Evolutionary conservation across 1,140 invertebrate genomes (phyloP).

Genomic region (Drosophila dunni): DNA sequence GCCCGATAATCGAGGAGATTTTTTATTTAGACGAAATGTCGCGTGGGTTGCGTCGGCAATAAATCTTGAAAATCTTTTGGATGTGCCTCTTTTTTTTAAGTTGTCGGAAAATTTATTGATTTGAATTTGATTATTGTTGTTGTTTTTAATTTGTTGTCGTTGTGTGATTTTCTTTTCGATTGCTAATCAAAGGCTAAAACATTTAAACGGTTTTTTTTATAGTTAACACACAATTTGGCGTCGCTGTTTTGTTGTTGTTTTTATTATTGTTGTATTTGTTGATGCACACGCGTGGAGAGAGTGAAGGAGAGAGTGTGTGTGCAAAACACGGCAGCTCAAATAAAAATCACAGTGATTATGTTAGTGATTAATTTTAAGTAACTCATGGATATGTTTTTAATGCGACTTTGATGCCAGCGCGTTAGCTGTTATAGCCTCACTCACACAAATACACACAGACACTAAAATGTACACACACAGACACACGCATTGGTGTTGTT

Average conservation of each 20-base stretch:
- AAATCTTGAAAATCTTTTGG: constrained; percentile 56
- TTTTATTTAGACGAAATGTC: constrained; percentile 36
- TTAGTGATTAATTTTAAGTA: constrained; percentile 84
- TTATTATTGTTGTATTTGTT: constrained; percentile 56
- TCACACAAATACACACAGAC: constrained; percentile 26
- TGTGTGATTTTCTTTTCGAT: constrained; percentile 25
- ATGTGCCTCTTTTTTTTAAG: constrained; percentile 11
- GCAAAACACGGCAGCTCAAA: constrained; percentile 57
- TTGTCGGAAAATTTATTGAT: constrained; percentile 46
- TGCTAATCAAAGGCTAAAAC: constrained; percentile 43
- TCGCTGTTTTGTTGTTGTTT: constrained; percentile 9
- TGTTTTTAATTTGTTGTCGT: constrained; percentile 18
- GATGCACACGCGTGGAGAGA: constrained; percentile 53
- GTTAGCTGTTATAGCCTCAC: constrained; percentile 52
- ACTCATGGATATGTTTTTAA: constrained; percentile 83
- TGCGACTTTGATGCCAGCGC: constrained; percentile 65
- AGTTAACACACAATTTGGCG: constrained; percentile 48
- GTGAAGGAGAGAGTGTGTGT: neutral
- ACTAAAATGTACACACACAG: constrained; percentile 14
- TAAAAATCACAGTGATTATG: constrained; percentile 83
- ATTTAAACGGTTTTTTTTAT: constrained; percentile 52
- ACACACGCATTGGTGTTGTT: constrained; percentile 9
- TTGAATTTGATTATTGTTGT: constrained; percentile 29
- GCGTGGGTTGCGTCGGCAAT: constrained; percentile 63
- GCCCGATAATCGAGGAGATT: constrained; percentile 31